phyloP scores from a whole-genome alignment of 2,113 vertebrate species.

The Silurus meridionalis region DNA sequence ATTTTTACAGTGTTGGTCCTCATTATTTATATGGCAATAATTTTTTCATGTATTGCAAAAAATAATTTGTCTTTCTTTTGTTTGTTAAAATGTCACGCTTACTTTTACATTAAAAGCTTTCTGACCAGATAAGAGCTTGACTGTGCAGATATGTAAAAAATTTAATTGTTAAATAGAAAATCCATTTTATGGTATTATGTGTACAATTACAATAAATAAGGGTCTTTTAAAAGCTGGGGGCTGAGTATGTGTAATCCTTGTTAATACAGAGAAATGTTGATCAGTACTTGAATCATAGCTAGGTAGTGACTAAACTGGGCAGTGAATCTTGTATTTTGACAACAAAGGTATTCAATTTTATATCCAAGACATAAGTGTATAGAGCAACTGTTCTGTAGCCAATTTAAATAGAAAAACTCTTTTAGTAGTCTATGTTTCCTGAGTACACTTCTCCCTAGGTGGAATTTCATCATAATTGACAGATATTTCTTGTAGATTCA shows the following conservation, averaged over 20 bases:
- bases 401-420: slow-evolving; percentile 3
- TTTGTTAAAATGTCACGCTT: neutral
- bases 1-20: neutral
- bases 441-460: slow-evolving; percentile 62
- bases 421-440: slow-evolving; percentile 54
- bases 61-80: neutral
- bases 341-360: neutral
- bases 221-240: neutral
- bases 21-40: neutral
- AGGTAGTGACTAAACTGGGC: neutral
- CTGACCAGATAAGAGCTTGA: neutral
- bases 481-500: slow-evolving; percentile 68
- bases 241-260: neutral
- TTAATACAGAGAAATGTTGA: neutral
- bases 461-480: slow-evolving; percentile 76
- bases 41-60: neutral
- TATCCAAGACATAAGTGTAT: neutral
- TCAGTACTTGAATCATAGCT: neutral
- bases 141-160: neutral
- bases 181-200: neutral
- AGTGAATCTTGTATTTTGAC: neutral
- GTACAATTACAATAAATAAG: neutral
- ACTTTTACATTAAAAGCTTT: neutral
- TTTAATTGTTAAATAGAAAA: neutral
- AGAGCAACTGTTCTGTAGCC: slow-evolving; percentile 39